A percentile compares a stretch with the other conserved stretches of the same genome.
Conservation (phyloP, 2,113 vertebrate genomes). For the Hucho hucho region DNA sequence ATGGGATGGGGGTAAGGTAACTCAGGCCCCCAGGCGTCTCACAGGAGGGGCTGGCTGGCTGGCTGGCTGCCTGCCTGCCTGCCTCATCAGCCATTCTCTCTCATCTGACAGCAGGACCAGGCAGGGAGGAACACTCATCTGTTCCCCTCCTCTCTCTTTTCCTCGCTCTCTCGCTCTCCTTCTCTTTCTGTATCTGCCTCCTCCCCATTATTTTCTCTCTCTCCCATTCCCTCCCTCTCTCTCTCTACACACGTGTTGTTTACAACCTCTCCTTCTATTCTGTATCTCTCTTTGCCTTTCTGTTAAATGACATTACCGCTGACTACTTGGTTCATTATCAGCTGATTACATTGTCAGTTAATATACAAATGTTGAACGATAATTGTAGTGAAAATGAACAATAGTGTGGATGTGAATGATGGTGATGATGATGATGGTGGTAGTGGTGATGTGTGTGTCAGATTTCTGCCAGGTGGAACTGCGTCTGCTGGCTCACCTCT, state of each 20-base stretch:
- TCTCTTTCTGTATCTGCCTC: not conserved
- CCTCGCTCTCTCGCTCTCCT: not conserved
- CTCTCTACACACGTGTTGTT: too few relatives aligned
- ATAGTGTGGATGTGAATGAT: not conserved
- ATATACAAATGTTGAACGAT: too few relatives aligned
- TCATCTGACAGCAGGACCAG: not conserved
- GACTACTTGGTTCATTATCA: too few relatives aligned
- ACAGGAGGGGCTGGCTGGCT: not conserved
- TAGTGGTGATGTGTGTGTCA: conserved; percentile 43
- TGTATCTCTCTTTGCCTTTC: too few relatives aligned
- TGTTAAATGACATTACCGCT: too few relatives aligned
- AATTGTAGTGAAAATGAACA: too few relatives aligned
- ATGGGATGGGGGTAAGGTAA: not conserved
- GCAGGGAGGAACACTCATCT: not conserved
- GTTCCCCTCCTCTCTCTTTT: not conserved
- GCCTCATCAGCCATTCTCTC: not conserved
- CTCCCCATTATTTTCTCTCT: too few relatives aligned
- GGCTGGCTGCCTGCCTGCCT: too few relatives aligned
- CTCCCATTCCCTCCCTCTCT: too few relatives aligned
- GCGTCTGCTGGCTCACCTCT: conserved; percentile 89
- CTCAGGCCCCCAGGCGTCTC: not conserved
- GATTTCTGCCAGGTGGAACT: conserved; percentile 94
- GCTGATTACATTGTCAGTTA: not conserved
- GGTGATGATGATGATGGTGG: conserved; percentile 1
- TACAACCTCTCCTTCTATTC: too few relatives aligned